Conservation (phyloP, 2,113 vertebrate genomes). For the Verasper variegatus region DNA sequence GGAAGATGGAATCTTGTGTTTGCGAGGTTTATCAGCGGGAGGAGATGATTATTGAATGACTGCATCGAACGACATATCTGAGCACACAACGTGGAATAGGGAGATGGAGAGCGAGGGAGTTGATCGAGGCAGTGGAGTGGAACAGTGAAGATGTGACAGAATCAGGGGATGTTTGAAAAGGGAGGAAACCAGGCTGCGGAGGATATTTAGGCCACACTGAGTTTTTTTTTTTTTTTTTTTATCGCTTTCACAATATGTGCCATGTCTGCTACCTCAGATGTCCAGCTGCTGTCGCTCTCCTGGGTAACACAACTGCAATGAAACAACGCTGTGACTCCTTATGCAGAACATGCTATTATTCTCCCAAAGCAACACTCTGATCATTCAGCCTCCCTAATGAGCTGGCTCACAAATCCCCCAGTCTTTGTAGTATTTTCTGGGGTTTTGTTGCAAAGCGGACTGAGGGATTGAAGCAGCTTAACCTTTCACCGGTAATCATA, state of each 20-base stretch:
- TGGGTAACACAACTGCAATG: constrained; percentile 39
- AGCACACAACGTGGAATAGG: constrained; percentile 50
- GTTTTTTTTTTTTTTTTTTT: constrained; percentile 36
- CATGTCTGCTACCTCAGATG: constrained; percentile 43
- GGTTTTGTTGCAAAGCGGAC: constrained; percentile 58
- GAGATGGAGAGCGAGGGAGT: constrained; percentile 46
- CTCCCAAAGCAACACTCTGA: constrained; percentile 60
- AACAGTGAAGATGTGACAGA: constrained; percentile 67
- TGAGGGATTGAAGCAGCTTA: constrained; percentile 70
- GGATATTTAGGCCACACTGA: constrained; percentile 72
- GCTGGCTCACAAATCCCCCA: constrained; percentile 49
- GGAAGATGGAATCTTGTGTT: constrained; percentile 41
- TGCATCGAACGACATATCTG: constrained; percentile 47
- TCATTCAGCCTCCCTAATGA: constrained; percentile 65
- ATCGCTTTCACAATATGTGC: constrained; percentile 64
- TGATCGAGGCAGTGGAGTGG: constrained; percentile 33
- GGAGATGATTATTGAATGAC: constrained; percentile 60
- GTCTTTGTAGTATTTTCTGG: constrained; percentile 55
- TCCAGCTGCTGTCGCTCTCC: constrained; percentile 66
- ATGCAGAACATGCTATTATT: constrained; percentile 67
- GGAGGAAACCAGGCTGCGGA: constrained; percentile 57
- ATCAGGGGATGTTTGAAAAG: constrained; percentile 70
- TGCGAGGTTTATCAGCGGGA: constrained; percentile 56
- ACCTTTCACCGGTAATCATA: constrained; percentile 73
- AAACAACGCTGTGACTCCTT: constrained; percentile 58